Evolutionary conservation across 2,113 vertebrate genomes (phyloP), one percentile per base, ranked within the genome.

Genomic region (Bombycilla garrulus): DNA sequence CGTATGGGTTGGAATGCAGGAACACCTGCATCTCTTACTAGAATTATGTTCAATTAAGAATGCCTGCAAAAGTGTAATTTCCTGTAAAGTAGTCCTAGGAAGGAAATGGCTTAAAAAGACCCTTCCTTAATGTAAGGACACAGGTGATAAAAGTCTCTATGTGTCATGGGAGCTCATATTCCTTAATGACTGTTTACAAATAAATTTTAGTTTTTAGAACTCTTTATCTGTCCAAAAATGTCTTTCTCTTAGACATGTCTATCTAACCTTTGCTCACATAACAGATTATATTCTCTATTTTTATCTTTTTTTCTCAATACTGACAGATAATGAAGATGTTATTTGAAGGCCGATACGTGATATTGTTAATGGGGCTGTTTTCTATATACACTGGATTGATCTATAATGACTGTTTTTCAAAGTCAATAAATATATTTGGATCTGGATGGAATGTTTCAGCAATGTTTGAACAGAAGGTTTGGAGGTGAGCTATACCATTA

Each of bases 321-420:
- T 44, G 61, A 2, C 97, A 99, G 99, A 98, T 99, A 96, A 97
- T 98, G 98, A 99, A 99, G 88, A 99, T 98, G 51, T 98, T 99
- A 84, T 99, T 99, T 80, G 98, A 99, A 44, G 99, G 99, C 4
- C 98, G 99, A 11, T 99, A 99, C 3, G 98, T 99, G 92, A 99
- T 99, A 79, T 89, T 99, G 89, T 96, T 99, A 96, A 99, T 99
- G 99, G 99, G 99, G 23, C 78, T 99, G 47, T 99, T 99, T 97
- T 99, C 99, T 1, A 94, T 99, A 44, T 99, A 99, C 95, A 99
- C 99, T 14, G 99, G 99, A 48, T 96, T 99, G 76, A 99, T 99
- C 96, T 99, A 99, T 96, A 99, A 99, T 24, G 99, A 99, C 97
- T 99, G 99, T 50, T 99, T 99, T 96, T 99, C 99, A 28, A 99